Base-by-base conservation (phyloP, 1,140 invertebrate species). In the Pomacea maculata region DNA sequence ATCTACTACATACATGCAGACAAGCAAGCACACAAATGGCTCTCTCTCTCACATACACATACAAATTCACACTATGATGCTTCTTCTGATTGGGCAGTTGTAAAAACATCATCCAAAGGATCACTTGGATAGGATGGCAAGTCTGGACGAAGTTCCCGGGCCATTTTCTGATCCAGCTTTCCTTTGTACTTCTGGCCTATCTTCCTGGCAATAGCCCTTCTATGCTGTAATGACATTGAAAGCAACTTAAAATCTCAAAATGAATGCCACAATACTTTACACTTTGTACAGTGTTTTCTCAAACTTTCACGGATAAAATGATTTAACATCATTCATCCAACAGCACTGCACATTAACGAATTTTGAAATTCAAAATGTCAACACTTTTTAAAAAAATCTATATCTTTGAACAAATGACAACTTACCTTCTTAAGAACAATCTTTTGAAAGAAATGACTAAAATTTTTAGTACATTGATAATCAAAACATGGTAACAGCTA, bases 121-220 rank as follows among this genome's bases (percentile, higher is more conserved):
- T 94, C 92, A 4, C 93, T 84, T 19, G 93, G 88, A 86, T 96
- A 96, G 78, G 93, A 71, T 14, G 85, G 77, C 17, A 80, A 80
- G 9, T 96, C 95, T 86, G 93, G 94, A 14, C 94, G 94, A 9
- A 93, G 93, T 87, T 95, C 93, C 85, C 94, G 93, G n/a, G 94
- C 91, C 52, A 94, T 93, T 91, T 97, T 97, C 83, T 96, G 94
- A 84, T 96, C 94, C 63, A 97, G 91, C 84, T 95, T 93, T 80
- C 95, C 94, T 34, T 95, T 92, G 89, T 97, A 97, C 89, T 96
- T 96, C 75, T 94, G 92, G 83, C 94, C 94, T 82, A 94, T 94
- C 80, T 93, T 93, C 87, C 95, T 94, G 74, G 93, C 94, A 8
- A 96, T 86, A 57, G 93, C 92, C 90, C 95, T 94, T 72, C 96